Base-by-base conservation (phyloP, 2,113 vertebrate species). In the Phrynocephalus versicolor region DNA sequence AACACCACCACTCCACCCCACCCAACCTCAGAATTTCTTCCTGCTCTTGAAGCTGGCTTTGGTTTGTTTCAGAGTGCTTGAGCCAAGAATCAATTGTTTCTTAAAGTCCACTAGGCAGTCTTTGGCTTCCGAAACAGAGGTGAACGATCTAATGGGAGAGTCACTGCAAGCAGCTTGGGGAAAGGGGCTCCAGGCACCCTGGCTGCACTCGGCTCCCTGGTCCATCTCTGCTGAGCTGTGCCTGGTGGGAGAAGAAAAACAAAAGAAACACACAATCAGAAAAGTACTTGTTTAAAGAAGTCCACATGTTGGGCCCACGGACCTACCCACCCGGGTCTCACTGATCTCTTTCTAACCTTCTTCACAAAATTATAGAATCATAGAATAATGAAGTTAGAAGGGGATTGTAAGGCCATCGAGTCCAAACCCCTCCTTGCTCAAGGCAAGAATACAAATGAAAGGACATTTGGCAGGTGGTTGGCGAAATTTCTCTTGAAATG, bases 61-160 rank as follows among this genome's bases (percentile, higher is more conserved):
- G 92, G 88, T 93, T 79, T 85, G 93, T 69, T 89, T 89, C 93
- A 83, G 93, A 82, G 87, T 91, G 89, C 85, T 79, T 2, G 85
- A 88, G 85, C 8, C 93, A 86, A 89, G 57, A 19, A 88, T 88
- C 62, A 82, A 27, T 2, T 88, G 95, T 0, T 95, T 96, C 75
- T 94, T 96, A 64, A 95, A 97, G 94, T 98, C 97, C 64, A 97
- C 93, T 69, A 96, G 92, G 72, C 96, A 95, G 87, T 94, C 97
- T 2, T 88, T 91, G 86, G 95, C 96, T 93, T 98, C 97, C 0
- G 96, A 97, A 91, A 97, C 94, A n/a, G 98, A 94, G 84, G 96
- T 87, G 82, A 96, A 91, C 9, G 97, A 92, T 81, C 95, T 96
- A 30, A 95, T 96, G 39, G 97, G 95, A 78, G 97, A 97, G 82